A percentile compares a stretch with the other conserved stretches of the same genome.
These are phyloP conservation scores for Hemithea aestivaria DNA, from an alignment of 2,888 invertebrate species.

Conservation along the genomic window DNA sequence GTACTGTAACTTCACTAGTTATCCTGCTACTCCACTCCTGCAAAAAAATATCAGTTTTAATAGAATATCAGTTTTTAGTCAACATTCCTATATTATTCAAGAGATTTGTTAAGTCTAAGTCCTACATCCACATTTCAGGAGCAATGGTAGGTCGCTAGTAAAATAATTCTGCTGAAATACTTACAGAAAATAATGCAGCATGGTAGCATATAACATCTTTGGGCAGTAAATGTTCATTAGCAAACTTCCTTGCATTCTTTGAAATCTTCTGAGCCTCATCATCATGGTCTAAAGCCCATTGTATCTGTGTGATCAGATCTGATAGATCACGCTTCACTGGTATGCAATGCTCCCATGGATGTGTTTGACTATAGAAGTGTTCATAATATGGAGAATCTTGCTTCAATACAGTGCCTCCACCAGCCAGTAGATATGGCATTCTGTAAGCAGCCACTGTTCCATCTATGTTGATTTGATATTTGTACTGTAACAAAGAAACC, in stretches of 20 bases:
- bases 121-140: too few relatives aligned
- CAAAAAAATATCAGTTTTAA: slow-evolving; percentile 29
- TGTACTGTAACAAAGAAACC: slow-evolving; percentile 84
- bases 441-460: slow-evolving; percentile 98
- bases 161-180: too few relatives aligned
- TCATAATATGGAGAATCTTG: slow-evolving; percentile 97
- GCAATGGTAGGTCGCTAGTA: too few relatives aligned
- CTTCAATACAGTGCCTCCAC: slow-evolving; percentile 93
- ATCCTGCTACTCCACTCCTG: slow-evolving; percentile 87
- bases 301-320: slow-evolving; percentile 87
- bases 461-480: slow-evolving; percentile 96
- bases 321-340: slow-evolving; percentile 89
- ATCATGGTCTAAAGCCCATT: slow-evolving; percentile 88
- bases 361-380: slow-evolving; percentile 90
- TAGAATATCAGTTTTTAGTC: too few relatives aligned
- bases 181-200: slow-evolving; percentile 73
- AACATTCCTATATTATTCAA: too few relatives aligned
- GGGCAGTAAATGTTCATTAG: slow-evolving; percentile 88
- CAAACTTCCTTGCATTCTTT: slow-evolving; percentile 83
- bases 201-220: slow-evolving; percentile 94
- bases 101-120: too few relatives aligned
- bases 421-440: slow-evolving; percentile 93
- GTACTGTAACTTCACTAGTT: slow-evolving; percentile 55
- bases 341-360: slow-evolving; percentile 89
- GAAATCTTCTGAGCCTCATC: slow-evolving; percentile 82